Evolutionary conservation across 2,113 vertebrate species (phyloP).

Genomic region (Bos indicus): DNA sequence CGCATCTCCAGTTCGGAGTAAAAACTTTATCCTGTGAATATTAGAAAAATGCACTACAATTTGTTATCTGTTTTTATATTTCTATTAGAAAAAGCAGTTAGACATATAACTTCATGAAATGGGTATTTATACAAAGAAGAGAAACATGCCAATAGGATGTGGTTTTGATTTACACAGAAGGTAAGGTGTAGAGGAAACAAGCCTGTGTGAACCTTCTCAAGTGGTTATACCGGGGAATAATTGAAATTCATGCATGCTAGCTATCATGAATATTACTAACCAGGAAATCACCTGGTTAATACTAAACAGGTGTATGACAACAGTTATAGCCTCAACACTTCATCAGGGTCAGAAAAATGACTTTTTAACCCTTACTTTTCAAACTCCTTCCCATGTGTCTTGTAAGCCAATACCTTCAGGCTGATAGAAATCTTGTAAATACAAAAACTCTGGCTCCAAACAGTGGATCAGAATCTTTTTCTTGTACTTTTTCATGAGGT

Average conservation of each 20-base stretch:
- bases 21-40: neutral
- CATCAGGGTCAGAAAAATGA: neutral
- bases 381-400: neutral
- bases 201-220: neutral
- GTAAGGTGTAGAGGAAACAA: neutral
- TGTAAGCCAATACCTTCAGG: neutral
- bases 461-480: neutral
- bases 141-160: neutral
- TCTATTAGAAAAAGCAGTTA: neutral
- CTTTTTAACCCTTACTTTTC: neutral
- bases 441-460: neutral
- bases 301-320: neutral
- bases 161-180: neutral
- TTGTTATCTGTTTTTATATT: neutral
- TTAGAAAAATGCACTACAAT: neutral
- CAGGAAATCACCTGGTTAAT: neutral
- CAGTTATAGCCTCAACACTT: accelerated
- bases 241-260: neutral
- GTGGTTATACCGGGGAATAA: neutral
- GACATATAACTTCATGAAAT: neutral
- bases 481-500: neutral
- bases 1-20: neutral
- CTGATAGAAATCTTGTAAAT: neutral
- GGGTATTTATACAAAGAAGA: neutral
- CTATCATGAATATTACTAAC: neutral